Percentiles rank a stretch among this genome's conserved stretches.
These are phyloP conservation scores for Ochropleura leucogaster DNA, from an alignment of 2,888 invertebrate species.

Conservation along the genomic window DNA sequence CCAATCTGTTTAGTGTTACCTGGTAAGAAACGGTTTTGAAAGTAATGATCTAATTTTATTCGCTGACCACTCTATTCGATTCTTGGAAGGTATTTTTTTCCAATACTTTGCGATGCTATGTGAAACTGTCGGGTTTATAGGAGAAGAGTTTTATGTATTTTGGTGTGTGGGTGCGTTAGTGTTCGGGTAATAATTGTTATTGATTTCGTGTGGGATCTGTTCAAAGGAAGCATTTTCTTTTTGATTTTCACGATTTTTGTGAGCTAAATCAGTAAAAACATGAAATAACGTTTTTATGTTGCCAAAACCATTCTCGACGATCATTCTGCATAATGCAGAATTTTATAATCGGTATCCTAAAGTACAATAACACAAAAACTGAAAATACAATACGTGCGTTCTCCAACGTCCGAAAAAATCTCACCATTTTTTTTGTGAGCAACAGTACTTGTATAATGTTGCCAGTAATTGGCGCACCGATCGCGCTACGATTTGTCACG, in stretches of 20 bases:
- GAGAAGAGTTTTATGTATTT: slow-evolving; percentile 14
- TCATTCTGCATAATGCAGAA: neutral
- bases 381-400: neutral
- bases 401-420: neutral
- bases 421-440: slow-evolving; percentile 20
- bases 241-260: neutral
- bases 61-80: slow-evolving; percentile 41
- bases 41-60: slow-evolving; percentile 56
- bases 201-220: neutral
- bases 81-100: slow-evolving; percentile 51
- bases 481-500: slow-evolving; percentile 64
- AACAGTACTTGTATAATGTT: slow-evolving; percentile 49
- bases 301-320: neutral
- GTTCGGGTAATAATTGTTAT: slow-evolving; percentile 29
- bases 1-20: slow-evolving; percentile 60
- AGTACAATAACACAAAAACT: no score
- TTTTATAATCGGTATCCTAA: neutral
- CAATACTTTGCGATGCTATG: slow-evolving; percentile 29
- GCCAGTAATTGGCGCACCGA: slow-evolving; percentile 54
- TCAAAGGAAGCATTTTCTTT: slow-evolving; percentile 19
- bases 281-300: neutral
- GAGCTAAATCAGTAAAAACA: neutral
- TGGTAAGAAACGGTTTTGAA: slow-evolving; percentile 34
- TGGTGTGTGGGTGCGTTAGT: slow-evolving; percentile 10
- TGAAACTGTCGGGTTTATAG: slow-evolving; percentile 18